Base-by-base conservation (phyloP, 2,888 invertebrate genomes). In the Furcula furcula region DNA sequence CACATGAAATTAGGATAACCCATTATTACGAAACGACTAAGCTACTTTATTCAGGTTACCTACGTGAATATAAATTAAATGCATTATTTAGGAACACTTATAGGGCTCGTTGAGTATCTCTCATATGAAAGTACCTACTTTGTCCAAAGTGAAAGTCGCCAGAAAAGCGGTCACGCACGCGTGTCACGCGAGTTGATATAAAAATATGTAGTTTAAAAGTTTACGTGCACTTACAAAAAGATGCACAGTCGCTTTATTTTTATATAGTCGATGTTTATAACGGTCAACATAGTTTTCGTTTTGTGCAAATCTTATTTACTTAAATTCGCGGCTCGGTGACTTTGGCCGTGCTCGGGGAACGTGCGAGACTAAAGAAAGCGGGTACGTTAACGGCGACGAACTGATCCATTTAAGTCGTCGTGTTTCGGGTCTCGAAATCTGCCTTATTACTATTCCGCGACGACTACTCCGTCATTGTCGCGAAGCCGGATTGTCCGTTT, bases 1-100 rank as follows among this genome's bases (percentile, higher is more conserved):
- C 49, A 56, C 55, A 50, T 43, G 55, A 71, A 72, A 72, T 66
- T 60, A 65, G 66, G 59, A 62, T 65, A 49, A 49, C 41, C 41
- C 49, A 48, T 49, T 60, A 52, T 74, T 75, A 56, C 65, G 48
- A 65, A 60, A 69, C 14, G 37, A n/a, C n/a, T n/a, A n/a, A n/a
- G n/a, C n/a, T n/a, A n/a, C n/a, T n/a, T n/a, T n/a, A n/a, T n/a
- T n/a, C n/a, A n/a, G n/a, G n/a, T n/a, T n/a, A n/a, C n/a, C n/a
- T n/a, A n/a, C n/a, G n/a, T n/a, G n/a, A n/a, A n/a, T n/a, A n/a
- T n/a, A n/a, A n/a, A n/a, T n/a, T n/a, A n/a, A n/a, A n/a, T n/a
- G n/a, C n/a, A n/a, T n/a, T n/a, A n/a, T n/a, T n/a, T n/a, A n/a
- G n/a, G n/a, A n/a, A n/a, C n/a, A n/a, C n/a, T n/a, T n/a, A n/a